Conservation (phyloP, 2,797 vertebrate genomes). For the Gadopsis marmoratus region DNA sequence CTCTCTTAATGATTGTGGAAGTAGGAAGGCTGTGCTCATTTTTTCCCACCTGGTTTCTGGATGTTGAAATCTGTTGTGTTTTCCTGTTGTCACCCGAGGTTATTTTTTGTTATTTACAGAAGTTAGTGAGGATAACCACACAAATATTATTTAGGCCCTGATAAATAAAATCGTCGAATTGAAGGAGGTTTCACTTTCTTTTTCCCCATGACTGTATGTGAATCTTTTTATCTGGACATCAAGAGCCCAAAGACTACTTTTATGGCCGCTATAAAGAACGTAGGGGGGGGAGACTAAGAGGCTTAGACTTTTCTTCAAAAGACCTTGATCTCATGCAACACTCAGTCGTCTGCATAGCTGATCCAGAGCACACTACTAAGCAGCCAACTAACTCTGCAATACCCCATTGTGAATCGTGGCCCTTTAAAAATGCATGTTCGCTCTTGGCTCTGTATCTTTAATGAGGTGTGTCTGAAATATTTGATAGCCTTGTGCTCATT, state of each 20-base stretch:
- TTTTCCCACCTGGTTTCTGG: too few species aligned
- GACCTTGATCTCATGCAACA: constrained; percentile 40
- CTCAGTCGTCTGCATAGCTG: constrained; percentile 31
- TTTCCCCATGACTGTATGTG: too few species aligned
- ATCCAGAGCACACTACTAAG: constrained; percentile 63
- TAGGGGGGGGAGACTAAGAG: constrained; percentile 10
- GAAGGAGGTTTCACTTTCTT: too few species aligned
- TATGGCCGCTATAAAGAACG: constrained; percentile 21
- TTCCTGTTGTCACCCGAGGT: too few species aligned
- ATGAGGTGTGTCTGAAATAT: constrained; percentile 85
- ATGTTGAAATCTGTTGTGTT: too few species aligned
- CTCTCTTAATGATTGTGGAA: too few species aligned
- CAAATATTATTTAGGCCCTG: too few species aligned
- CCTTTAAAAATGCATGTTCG: constrained; percentile 83
- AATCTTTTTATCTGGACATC: constrained; percentile 26
- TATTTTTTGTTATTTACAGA: too few species aligned
- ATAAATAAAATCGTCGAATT: too few species aligned
- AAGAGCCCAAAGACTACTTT: constrained; percentile 5
- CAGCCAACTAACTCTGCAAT: constrained; percentile 48
- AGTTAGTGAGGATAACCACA: too few species aligned
- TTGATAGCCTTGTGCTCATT: constrained; percentile 81
- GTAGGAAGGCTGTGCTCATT: too few species aligned
- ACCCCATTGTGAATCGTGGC: constrained; percentile 71
- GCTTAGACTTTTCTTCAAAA: constrained; percentile 19
- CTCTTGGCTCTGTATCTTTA: constrained; percentile 82